Percentiles rank a stretch among this genome's conserved stretches.
These are phyloP conservation scores for Lasioglossum zephyrum DNA, from an alignment of 2,888 invertebrate species.

Conservation along the genomic window DNA sequence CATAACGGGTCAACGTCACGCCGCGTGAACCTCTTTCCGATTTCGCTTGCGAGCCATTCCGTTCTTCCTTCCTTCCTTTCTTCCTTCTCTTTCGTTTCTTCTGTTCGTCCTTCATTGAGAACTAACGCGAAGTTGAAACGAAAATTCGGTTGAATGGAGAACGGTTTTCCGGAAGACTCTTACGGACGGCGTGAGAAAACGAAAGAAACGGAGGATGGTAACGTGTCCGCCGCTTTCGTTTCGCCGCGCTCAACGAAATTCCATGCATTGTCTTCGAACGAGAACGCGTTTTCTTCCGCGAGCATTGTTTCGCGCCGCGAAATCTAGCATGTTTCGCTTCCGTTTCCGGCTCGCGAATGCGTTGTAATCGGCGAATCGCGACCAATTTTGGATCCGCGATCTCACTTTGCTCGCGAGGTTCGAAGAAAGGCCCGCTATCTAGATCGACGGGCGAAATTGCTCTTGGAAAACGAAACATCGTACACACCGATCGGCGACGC, in stretches of 20 bases:
- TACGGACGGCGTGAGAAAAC: neutral
- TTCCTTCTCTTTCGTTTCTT: neutral
- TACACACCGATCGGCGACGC: slow-evolving; percentile 25
- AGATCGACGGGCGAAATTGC: neutral
- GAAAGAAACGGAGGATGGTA: slow-evolving; percentile 3
- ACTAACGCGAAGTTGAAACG: neutral
- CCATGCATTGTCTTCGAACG: slow-evolving; percentile 74
- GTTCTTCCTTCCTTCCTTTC: neutral
- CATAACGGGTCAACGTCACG: slow-evolving; percentile 74
- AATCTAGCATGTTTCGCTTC: neutral
- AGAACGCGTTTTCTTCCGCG: slow-evolving; percentile 69
- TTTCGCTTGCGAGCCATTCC: slow-evolving; percentile 54
- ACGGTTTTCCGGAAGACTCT: neutral
- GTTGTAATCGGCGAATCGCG: neutral
- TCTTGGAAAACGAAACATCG: neutral
- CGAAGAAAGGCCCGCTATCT: neutral
- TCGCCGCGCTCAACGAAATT: slow-evolving; percentile 70
- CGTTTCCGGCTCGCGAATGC: slow-evolving; percentile 2
- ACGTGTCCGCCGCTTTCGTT: slow-evolving; percentile 52
- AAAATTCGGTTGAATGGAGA: neutral
- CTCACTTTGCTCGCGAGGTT: neutral
- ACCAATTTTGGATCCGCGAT: neutral
- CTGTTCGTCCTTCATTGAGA: neutral
- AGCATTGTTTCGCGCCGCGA: slow-evolving; percentile 60
- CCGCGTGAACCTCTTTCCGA: slow-evolving; percentile 69